Evolutionary conservation across 2,888 invertebrate species (phyloP).

Genomic region (Apodemia mormo): DNA sequence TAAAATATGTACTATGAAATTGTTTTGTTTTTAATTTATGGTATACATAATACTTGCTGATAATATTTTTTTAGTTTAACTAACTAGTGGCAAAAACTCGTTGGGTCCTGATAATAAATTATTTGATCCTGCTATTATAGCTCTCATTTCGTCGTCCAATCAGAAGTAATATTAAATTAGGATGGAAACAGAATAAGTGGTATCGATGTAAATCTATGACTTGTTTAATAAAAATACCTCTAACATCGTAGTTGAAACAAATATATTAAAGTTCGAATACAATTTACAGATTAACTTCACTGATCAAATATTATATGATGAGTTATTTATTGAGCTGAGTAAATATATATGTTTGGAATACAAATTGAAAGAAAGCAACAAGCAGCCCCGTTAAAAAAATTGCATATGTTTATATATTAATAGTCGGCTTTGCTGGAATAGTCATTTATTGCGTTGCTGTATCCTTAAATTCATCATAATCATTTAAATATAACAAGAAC

Average conservation of each 20-base stretch:
- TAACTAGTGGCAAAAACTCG: no score
- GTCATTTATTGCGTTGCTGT: background rate
- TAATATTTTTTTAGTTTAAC: no score
- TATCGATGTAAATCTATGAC: no score
- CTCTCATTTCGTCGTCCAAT: background rate
- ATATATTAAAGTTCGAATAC: no score
- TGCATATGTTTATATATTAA: background rate
- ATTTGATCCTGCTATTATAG: background rate
- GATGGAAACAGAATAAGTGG: background rate
- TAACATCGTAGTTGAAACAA: no score
- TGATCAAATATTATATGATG: no score
- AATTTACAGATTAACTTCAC: no score
- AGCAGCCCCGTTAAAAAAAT: background rate
- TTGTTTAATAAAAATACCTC: no score
- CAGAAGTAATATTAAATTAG: background rate
- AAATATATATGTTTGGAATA: background rate
- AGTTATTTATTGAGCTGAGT: no score
- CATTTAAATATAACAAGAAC: conserved; percentile 33
- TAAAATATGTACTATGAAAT: no score
- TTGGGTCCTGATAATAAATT: background rate
- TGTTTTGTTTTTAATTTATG: no score
- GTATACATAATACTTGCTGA: no score
- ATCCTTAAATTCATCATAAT: conserved; percentile 8
- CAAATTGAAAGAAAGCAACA: background rate
- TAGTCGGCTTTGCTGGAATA: background rate